These are phyloP conservation scores for Cremastinae sp. DNA, from an alignment of 2,888 invertebrate genomes.

Conservation along the genomic window DNA sequence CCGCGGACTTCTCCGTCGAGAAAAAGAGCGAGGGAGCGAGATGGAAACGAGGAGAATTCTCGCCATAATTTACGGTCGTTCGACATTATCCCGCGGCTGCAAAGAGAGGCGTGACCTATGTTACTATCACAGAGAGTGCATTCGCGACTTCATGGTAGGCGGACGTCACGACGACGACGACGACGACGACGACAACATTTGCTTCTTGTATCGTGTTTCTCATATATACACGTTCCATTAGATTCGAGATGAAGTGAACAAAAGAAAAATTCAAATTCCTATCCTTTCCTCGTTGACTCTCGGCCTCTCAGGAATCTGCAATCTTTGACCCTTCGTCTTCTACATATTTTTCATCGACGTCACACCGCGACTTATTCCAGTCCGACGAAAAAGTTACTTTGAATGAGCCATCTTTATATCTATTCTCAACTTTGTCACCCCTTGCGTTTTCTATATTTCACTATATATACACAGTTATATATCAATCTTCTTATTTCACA, in stretches of 20 bases:
- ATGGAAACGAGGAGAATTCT: constrained; percentile 56
- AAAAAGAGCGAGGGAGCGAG: constrained; percentile 29
- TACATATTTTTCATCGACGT: neutral
- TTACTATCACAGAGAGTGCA: constrained; percentile 59
- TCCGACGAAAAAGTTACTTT: constrained; percentile 3
- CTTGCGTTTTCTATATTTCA: too few species aligned
- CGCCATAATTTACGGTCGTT: constrained; percentile 75
- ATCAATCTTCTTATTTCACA: too few species aligned
- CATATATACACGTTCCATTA: constrained; percentile 36
- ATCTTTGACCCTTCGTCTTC: constrained; percentile 20
- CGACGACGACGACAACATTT: constrained; percentile 41
- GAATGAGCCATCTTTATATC: constrained; percentile 27
- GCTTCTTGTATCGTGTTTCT: constrained; percentile 45
- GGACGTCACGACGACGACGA: constrained; percentile 63
- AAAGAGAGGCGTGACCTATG: constrained; percentile 73
- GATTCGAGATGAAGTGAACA: constrained; percentile 32
- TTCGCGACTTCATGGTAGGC: constrained; percentile 57
- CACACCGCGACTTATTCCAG: neutral
- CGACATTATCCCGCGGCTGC: constrained; percentile 75
- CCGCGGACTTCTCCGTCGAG: constrained; percentile 34
- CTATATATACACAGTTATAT: too few species aligned
- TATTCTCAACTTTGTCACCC: too few species aligned
- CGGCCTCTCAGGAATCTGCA: constrained; percentile 48
- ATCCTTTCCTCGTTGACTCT: constrained; percentile 32
- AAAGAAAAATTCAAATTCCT: constrained; percentile 23